These are phyloP conservation scores for Myotis vivesi DNA, from an alignment of 2,797 vertebrate genomes.

Conservation along the genomic window DNA sequence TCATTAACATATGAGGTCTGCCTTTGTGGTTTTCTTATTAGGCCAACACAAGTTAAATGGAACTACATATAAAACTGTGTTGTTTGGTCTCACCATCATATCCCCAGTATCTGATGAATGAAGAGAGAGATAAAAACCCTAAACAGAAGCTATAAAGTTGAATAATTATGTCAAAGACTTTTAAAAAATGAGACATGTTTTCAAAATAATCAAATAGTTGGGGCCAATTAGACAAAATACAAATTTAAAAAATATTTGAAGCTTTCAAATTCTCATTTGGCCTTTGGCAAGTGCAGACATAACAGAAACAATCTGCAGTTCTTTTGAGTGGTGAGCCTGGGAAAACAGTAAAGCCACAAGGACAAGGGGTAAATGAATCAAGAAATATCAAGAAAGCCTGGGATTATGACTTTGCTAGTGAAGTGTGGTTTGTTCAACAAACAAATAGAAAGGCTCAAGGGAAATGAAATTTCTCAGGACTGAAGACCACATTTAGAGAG, in stretches of 20 bases:
- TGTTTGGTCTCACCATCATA: neutral
- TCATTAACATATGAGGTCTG: constrained; percentile 66
- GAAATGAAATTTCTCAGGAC: constrained; percentile 65
- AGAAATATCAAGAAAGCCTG: constrained; percentile 55
- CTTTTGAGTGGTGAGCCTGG: constrained; percentile 15
- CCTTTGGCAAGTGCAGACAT: constrained; percentile 38
- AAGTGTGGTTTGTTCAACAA: constrained; percentile 60
- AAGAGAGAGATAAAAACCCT: neutral
- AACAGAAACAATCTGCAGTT: constrained; percentile 32
- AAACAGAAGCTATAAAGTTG: constrained; percentile 13
- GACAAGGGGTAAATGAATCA: constrained; percentile 46
- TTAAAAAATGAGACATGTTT: neutral
- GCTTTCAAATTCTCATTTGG: constrained; percentile 29
- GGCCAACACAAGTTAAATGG: constrained; percentile 40
- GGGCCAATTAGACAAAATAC: constrained; percentile 38
- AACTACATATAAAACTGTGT: neutral
- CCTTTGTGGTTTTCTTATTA: constrained; percentile 68
- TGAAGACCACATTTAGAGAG: neutral
- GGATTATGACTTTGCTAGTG: constrained; percentile 53
- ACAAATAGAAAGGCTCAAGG: constrained; percentile 51
- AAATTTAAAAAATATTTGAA: neutral
- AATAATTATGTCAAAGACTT: constrained; percentile 4
- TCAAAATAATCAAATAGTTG: constrained; percentile 53
- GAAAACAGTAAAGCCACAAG: constrained; percentile 32
- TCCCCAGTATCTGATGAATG: neutral